Percentiles rank a stretch among this genome's conserved stretches.
phyloP scores from a whole-genome alignment of 2,797 vertebrate species.

The Leptoclinus maculatus region DNA sequence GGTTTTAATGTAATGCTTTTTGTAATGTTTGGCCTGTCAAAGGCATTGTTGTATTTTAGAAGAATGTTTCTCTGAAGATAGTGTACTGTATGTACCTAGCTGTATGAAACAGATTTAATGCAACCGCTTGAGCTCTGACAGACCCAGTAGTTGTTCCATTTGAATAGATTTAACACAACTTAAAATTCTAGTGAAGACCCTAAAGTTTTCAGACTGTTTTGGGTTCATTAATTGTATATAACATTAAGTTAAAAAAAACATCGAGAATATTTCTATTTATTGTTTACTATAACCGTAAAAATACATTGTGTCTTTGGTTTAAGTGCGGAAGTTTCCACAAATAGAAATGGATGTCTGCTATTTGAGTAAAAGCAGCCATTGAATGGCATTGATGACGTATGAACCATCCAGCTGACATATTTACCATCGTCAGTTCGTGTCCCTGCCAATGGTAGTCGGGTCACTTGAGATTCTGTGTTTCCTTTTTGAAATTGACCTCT shows the following conservation, averaged over 20 bases:
- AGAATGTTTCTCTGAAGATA: background rate
- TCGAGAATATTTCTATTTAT: background rate
- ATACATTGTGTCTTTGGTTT: background rate
- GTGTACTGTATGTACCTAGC: background rate
- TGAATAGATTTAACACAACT: background rate
- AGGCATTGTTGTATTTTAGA: background rate
- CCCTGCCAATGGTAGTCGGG: constrained; percentile 18
- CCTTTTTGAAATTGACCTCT: constrained; percentile 64
- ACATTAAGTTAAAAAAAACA: background rate
- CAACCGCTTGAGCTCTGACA: background rate
- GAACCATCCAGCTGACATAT: constrained; percentile 20
- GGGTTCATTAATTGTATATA: background rate
- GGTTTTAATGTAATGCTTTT: background rate
- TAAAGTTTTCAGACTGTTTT: background rate
- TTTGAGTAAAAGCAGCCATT: constrained; percentile 4
- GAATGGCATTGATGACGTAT: constrained; percentile 7
- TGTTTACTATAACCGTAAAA: background rate
- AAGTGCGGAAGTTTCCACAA: background rate
- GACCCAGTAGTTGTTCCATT: background rate
- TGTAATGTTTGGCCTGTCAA: background rate
- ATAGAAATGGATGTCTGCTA: background rate
- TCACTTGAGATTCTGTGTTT: constrained; percentile 53
- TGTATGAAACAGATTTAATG: background rate
- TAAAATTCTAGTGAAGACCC: background rate
- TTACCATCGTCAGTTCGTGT: constrained; percentile 20